Evolutionary conservation across 1,140 invertebrate genomes (phyloP), one percentile per base, ranked within the genome.

Genomic region (Cydia pomonella): DNA sequence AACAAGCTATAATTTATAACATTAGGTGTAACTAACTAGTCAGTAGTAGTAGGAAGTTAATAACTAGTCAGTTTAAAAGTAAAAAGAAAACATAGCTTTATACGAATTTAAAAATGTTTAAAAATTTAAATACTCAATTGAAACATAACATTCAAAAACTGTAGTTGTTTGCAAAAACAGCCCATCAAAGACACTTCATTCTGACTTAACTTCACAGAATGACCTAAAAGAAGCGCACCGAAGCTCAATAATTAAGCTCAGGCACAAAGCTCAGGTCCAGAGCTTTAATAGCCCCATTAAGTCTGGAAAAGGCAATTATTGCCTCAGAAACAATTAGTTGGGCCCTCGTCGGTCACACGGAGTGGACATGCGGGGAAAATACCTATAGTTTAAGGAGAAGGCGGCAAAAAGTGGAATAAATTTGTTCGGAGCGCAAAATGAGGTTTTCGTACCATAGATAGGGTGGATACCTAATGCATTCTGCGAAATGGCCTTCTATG

Each of bases 321-420:
- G 77, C 79, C 77, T 79, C 66, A 73, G 75, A 80, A 84, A 85
- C 84, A 87, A 87, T 87, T 87, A 87, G 81, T 77, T 72, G 71
- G 72, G 74, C 69, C 41, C 23, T 63, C 73, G 73, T 71, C 63
- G 69, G 63, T 73, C 73, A 73, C 73, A 75, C 75, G 27, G 64
- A 13, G 12, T 23, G 18, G 44, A 72, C 71, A 72, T 41, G 71
- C 18, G n/a, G 16, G 64, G 25, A 18, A 38, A 69, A 69, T 69
- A 69, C 27, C 73, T 53, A 41, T 33, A 75, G 33, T 63, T 72
- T 63, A 62, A 77, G 72, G 75, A 73, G 76, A 66, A 66, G 64
- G n/a, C 21, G 53, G 21, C 1, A 59, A 59, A 23, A 59, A 59
- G 53, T 23, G 21, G 53, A 59, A 59, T 59, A 59, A 59, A 59